Evolutionary conservation across 1,140 invertebrate genomes (phyloP), one percentile per base, ranked within the genome.

Genomic region (Hyles vespertilio): DNA sequence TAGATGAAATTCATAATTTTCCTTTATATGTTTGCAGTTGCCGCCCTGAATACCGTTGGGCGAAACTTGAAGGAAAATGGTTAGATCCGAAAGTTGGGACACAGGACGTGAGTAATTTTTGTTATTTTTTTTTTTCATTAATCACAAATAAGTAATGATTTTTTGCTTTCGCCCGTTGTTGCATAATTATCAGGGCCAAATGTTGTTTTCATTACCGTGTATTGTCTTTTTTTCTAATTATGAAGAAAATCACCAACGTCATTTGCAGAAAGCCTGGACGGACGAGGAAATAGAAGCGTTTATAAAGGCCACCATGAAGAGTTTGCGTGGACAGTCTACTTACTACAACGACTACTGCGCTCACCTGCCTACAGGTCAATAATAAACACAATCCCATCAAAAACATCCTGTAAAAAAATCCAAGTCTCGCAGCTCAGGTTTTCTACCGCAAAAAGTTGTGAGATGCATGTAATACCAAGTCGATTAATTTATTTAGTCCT

Each of bases 321-420:
- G 79, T 33, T 54, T 86, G 1, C 80, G 84, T 7, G 83, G 84
- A 6, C 83, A 82, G 65, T 87, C 84, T 11, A 80, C 75, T 0
- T 87, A 86, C 59, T 82, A 74, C 62, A 87, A 87, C 55, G 74
- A 78, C 9, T 86, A 74, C 67, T 86, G 84, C 47, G 72, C 79
- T 0, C 76, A 85, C 59, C 64, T 79, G 0, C 67, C 77, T 0
- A 70, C 64, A 63, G 79, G 84, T 82, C 53, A 59, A 49, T 46
- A 57, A 36, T 52, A 2, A 52, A 52, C 22, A 22, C 5, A 40
- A 40, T 36, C 1, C n/a, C n/a, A n/a, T n/a, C n/a, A n/a, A n/a
- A n/a, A n/a, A n/a, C n/a, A n/a, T n/a, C n/a, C n/a, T n/a, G n/a
- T n/a, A n/a, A n/a, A n/a, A n/a, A n/a, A n/a, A n/a, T n/a, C n/a